phyloP scores from a whole-genome alignment of 2,888 invertebrate species.

The Lepidocyrtoides sp. region DNA sequence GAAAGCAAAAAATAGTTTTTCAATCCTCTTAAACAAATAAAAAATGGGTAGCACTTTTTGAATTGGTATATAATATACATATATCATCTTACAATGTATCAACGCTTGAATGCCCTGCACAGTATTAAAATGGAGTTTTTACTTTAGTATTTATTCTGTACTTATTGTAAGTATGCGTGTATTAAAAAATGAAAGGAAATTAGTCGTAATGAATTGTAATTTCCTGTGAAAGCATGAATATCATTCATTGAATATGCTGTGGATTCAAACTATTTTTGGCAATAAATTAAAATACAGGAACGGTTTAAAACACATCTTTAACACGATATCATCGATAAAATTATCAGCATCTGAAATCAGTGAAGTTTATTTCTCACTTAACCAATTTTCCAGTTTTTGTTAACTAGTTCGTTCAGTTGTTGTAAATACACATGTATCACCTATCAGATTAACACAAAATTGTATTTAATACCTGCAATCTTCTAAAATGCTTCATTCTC shows the following conservation, averaged over 20 bases:
- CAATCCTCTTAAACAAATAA: not conserved
- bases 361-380: too few relatives aligned
- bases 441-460: too few relatives aligned
- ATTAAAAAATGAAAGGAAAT: not conserved
- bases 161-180: not conserved
- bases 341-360: too few relatives aligned
- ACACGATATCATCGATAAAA: too few relatives aligned
- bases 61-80: not conserved
- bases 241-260: not conserved
- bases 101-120: constrained; percentile 9
- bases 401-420: too few relatives aligned
- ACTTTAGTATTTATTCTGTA: not conserved
- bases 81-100: not conserved
- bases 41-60: not conserved
- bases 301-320: too few relatives aligned
- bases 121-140: not conserved
- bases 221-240: constrained; percentile 5
- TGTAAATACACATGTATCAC: too few relatives aligned
- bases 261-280: not conserved
- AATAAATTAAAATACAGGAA: constrained; percentile 34
- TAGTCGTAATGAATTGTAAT: constrained; percentile 5
- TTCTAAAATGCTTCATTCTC: too few relatives aligned
- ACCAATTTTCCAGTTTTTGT: too few relatives aligned
- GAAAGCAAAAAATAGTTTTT: not conserved
- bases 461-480: too few relatives aligned